Conservation (phyloP, 1,140 invertebrate species). For the Zophobas morio region DNA sequence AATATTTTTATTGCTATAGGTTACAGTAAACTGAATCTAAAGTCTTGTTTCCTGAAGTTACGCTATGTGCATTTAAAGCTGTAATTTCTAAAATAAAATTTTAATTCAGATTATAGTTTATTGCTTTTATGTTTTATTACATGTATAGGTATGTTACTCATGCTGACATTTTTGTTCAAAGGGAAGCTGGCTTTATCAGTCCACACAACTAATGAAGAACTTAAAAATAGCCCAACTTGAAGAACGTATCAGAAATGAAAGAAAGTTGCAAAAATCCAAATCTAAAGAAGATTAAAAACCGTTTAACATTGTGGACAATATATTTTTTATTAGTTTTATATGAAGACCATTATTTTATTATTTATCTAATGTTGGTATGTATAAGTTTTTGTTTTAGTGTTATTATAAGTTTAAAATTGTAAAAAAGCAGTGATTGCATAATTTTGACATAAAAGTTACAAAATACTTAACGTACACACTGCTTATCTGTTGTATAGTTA, state of each 20-base stretch:
- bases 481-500: neutral
- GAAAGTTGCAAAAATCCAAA: conserved; percentile 33
- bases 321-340: too few species aligned
- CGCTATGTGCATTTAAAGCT: too few species aligned
- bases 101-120: too few species aligned
- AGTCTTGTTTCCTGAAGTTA: too few species aligned
- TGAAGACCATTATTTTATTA: too few species aligned
- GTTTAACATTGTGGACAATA: neutral
- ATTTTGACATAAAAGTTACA: conserved; percentile 1
- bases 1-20: too few species aligned
- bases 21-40: too few species aligned
- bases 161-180: conserved; percentile 64
- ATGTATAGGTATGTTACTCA: neutral
- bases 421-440: conserved; percentile 19
- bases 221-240: conserved; percentile 85
- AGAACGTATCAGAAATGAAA: conserved; percentile 61
- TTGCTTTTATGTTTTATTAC: too few species aligned
- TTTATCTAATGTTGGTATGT: too few species aligned
- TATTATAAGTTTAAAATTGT: neutral
- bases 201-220: conserved; percentile 87
- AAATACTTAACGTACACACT: too few species aligned
- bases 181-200: conserved; percentile 90
- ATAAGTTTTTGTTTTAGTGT: too few species aligned
- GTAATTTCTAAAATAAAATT: too few species aligned
- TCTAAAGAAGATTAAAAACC: conserved; percentile 43